phyloP scores from a whole-genome alignment of 2,888 invertebrate genomes.

The Epinotia demarniana region DNA sequence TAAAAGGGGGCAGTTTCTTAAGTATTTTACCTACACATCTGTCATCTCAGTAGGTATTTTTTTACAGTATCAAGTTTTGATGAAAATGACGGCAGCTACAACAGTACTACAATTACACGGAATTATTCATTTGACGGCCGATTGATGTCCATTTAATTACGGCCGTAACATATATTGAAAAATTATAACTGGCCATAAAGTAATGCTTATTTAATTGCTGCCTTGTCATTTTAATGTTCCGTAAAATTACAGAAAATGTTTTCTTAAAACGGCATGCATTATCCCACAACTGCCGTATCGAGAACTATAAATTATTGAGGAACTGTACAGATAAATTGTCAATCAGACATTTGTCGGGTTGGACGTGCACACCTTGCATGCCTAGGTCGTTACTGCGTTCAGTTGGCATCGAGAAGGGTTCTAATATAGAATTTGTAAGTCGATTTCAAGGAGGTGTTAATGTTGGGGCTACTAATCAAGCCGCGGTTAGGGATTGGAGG shows the following conservation, averaged over 20 bases:
- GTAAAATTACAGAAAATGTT: slow-evolving; percentile 32
- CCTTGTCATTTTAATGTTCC: slow-evolving; percentile 22
- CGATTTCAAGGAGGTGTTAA: too few relatives aligned
- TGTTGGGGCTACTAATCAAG: too few relatives aligned
- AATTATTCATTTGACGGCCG: neutral
- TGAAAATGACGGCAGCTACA: neutral
- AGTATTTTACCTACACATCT: too few relatives aligned
- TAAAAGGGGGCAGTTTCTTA: too few relatives aligned
- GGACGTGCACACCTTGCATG: slow-evolving; percentile 37
- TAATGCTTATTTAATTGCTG: slow-evolving; percentile 27
- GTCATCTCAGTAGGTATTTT: too few relatives aligned
- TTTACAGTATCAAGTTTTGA: neutral
- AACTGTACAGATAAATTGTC: slow-evolving; percentile 21
- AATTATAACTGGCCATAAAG: slow-evolving; percentile 7
- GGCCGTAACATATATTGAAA: slow-evolving; percentile 2
- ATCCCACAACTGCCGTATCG: slow-evolving; percentile 25
- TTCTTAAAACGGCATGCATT: neutral
- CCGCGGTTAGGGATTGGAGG: too few relatives aligned
- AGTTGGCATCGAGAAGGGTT: too few relatives aligned
- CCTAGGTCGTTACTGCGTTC: slow-evolving; percentile 22
- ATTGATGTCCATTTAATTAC: slow-evolving; percentile 16
- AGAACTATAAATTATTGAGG: slow-evolving; percentile 28
- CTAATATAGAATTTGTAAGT: too few relatives aligned
- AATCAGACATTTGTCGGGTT: slow-evolving; percentile 22
- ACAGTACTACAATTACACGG: too few relatives aligned